Evolutionary conservation across 2,888 invertebrate species (phyloP).

Genomic region (Agriopis leucophaearia): DNA sequence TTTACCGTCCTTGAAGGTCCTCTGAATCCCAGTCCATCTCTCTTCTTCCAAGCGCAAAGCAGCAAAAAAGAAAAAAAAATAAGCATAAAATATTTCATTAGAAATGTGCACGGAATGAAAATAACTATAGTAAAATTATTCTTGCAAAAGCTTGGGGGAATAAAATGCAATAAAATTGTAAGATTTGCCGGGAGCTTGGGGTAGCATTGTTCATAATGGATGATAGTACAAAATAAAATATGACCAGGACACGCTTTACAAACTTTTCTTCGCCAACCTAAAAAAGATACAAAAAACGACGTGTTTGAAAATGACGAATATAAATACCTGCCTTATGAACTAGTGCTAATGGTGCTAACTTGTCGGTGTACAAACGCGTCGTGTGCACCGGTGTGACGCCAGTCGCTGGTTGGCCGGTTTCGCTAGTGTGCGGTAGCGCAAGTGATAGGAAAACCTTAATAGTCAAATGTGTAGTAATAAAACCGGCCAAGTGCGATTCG

Average conservation of each 20-base stretch:
- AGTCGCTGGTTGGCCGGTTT: too few relatives aligned
- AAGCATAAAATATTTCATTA: conserved; percentile 21
- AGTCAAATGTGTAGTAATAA: too few relatives aligned
- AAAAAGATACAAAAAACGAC: too few relatives aligned
- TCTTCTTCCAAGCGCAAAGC: conserved; percentile 40
- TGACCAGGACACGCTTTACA: background rate
- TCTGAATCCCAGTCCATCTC: conserved; percentile 35
- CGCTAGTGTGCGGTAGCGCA: too few relatives aligned
- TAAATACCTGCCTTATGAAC: too few relatives aligned
- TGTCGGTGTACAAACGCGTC: too few relatives aligned
- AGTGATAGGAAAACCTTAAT: too few relatives aligned
- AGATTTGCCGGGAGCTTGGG: conserved; percentile 24
- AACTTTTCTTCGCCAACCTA: too few relatives aligned
- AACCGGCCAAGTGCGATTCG: too few relatives aligned
- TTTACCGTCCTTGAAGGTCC: conserved; percentile 38
- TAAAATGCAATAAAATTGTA: conserved; percentile 12
- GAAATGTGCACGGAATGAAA: conserved; percentile 33
- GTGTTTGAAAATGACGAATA: too few relatives aligned
- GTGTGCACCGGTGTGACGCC: too few relatives aligned
- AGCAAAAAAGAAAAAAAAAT: conserved; percentile 33
- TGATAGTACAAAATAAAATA: conserved; percentile 1
- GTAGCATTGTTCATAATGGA: conserved; percentile 11
- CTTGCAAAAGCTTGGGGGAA: conserved; percentile 15
- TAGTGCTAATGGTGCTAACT: too few relatives aligned
- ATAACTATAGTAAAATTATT: conserved; percentile 11